Evolutionary conservation across 2,113 vertebrate species (phyloP).

Genomic region (Tragelaphus scriptus): DNA sequence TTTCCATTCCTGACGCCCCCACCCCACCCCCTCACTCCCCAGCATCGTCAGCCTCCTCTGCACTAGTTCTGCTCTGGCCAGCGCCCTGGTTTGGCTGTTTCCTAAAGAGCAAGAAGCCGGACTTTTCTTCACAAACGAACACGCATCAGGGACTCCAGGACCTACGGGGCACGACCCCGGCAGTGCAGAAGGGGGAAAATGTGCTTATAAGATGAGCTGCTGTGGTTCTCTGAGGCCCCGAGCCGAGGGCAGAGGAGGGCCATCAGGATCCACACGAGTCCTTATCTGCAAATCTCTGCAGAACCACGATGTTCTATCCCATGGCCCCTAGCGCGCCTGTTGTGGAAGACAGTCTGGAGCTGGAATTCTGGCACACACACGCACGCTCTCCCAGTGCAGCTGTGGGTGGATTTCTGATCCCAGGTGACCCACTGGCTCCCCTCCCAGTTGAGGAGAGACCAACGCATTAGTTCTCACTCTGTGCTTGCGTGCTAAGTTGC

Average conservation of each 20-base stretch:
- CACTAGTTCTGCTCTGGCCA: rapidly evolving
- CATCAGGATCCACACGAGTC: rapidly evolving
- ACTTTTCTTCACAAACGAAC: background rate
- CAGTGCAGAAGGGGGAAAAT: background rate
- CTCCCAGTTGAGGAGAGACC: rapidly evolving
- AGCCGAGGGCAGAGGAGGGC: background rate
- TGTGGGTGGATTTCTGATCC: background rate
- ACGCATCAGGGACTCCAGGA: background rate
- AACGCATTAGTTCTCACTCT: rapidly evolving
- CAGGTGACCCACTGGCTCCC: rapidly evolving
- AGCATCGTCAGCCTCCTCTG: background rate
- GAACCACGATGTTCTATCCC: rapidly evolving
- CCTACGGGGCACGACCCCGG: background rate
- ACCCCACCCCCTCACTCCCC: rapidly evolving
- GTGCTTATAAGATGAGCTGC: background rate
- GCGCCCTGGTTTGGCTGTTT: background rate
- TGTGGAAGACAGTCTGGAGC: rapidly evolving
- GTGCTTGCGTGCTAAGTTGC: background rate
- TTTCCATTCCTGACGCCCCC: rapidly evolving
- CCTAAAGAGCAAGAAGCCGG: background rate
- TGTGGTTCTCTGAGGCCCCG: rapidly evolving
- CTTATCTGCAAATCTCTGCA: rapidly evolving
- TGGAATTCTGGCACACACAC: rapidly evolving
- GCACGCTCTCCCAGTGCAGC: rapidly evolving
- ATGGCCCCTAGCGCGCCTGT: background rate